A percentile compares a stretch with the other conserved stretches of the same genome.
Conservation (phyloP, 2,888 invertebrate genomes). For the Poecilobothrus nobilitatus region DNA sequence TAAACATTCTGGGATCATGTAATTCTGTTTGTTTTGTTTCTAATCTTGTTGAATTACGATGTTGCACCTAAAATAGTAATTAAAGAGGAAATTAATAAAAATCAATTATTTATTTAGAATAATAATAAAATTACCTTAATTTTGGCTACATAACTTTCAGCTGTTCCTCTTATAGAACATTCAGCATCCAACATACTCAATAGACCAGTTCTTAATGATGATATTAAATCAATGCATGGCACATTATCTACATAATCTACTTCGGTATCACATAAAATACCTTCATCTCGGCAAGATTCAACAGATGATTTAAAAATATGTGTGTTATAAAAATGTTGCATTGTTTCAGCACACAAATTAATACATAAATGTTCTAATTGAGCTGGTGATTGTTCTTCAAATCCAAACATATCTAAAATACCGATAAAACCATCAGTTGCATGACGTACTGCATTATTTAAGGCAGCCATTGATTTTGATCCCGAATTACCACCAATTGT, state of each 20-base stretch:
- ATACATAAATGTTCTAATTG: constrained; percentile 90
- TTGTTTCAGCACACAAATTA: constrained; percentile 91
- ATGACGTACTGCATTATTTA: constrained; percentile 86
- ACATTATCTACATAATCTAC: constrained; percentile 90
- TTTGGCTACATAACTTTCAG: constrained; percentile 72
- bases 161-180: constrained; percentile 72
- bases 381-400: constrained; percentile 84
- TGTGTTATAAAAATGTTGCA: constrained; percentile 97
- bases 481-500: constrained; percentile 72
- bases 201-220: constrained; percentile 82
- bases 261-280: constrained; percentile 79
- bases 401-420: constrained; percentile 94
- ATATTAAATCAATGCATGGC: constrained; percentile 91
- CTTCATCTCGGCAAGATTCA: constrained; percentile 89
- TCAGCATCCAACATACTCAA: constrained; percentile 88
- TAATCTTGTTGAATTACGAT: constrained; percentile 71
- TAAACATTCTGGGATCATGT: constrained; percentile 71
- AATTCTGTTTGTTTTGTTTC: constrained; percentile 62
- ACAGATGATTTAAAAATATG: constrained; percentile 92
- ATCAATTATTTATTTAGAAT: background rate
- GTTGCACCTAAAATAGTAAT: constrained; percentile 47
- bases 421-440: constrained; percentile 93
- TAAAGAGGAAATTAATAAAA: background rate
- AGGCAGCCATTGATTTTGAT: constrained; percentile 82
- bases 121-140: constrained; percentile 48